Evolutionary conservation across 2,888 invertebrate genomes (phyloP).

Genomic region (Trichogramma evanescens): DNA sequence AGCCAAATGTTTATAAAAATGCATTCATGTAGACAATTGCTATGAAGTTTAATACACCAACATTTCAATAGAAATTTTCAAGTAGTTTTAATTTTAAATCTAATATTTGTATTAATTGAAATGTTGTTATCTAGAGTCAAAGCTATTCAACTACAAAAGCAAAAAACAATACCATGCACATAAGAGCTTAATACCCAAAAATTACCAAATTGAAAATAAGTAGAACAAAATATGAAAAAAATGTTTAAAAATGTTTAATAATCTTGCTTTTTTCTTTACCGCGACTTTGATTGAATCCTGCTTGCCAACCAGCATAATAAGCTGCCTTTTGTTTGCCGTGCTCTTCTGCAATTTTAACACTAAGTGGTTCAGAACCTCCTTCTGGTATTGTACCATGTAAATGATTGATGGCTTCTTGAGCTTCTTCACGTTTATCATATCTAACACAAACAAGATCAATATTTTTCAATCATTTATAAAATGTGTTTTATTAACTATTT

Average conservation of each 20-base stretch:
- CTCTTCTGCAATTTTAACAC: slow-evolving; percentile 80
- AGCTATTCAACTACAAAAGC: no score
- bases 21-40: no score
- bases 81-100: no score
- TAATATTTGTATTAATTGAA: no score
- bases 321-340: slow-evolving; percentile 77
- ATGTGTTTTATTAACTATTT: no score
- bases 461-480: background rate
- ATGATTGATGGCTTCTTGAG: slow-evolving; percentile 80
- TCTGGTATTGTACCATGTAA: slow-evolving; percentile 79
- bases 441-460: slow-evolving; percentile 45
- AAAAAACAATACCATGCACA: background rate
- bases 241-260: slow-evolving; percentile 4
- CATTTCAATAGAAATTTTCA: no score
- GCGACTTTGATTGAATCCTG: slow-evolving; percentile 59
- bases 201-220: background rate
- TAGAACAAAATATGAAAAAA: slow-evolving; percentile 4
- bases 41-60: no score
- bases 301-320: slow-evolving; percentile 65
- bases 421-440: slow-evolving; percentile 81
- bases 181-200: slow-evolving; percentile 2
- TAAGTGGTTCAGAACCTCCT: slow-evolving; percentile 75
- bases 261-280: slow-evolving; percentile 35
- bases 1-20: no score
- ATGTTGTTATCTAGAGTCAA: no score